These are phyloP conservation scores for Serilophus lunatus DNA, from an alignment of 2,113 vertebrate genomes.

Conservation along the genomic window DNA sequence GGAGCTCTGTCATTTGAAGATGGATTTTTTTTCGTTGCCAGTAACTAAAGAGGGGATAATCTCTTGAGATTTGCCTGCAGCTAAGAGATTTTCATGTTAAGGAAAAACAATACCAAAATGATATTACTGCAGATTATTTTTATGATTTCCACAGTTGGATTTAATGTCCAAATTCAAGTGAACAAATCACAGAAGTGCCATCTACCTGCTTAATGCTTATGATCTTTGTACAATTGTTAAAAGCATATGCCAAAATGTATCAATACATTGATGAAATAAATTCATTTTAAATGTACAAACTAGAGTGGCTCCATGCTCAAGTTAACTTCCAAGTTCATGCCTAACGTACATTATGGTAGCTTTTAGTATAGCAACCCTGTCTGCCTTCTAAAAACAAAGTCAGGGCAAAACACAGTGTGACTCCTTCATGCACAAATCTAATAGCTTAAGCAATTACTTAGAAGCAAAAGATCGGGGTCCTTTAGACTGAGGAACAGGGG, in stretches of 20 bases:
- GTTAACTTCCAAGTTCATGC: neutral
- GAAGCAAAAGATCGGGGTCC: neutral
- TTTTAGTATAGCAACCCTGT: neutral
- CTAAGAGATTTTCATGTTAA: neutral
- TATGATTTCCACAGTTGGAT: neutral
- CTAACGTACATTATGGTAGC: neutral
- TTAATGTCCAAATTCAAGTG: neutral
- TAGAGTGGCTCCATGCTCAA: neutral
- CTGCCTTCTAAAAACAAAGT: neutral
- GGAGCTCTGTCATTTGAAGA: neutral
- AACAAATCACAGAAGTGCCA: neutral
- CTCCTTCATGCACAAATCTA: neutral
- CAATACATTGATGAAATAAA: neutral
- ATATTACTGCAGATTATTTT: neutral
- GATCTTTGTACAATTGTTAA: neutral
- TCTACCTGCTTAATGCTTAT: conserved; percentile 26
- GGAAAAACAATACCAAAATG: neutral
- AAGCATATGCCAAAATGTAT: neutral
- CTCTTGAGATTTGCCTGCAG: neutral
- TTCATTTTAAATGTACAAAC: neutral
- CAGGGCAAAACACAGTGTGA: neutral
- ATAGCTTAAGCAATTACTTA: neutral
- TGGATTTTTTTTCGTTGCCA: neutral
- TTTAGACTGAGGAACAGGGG: neutral
- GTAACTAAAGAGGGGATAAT: neutral